These are phyloP conservation scores for Stomatorhinus ivindoensis DNA, from an alignment of 2,113 vertebrate species.

Conservation along the genomic window DNA sequence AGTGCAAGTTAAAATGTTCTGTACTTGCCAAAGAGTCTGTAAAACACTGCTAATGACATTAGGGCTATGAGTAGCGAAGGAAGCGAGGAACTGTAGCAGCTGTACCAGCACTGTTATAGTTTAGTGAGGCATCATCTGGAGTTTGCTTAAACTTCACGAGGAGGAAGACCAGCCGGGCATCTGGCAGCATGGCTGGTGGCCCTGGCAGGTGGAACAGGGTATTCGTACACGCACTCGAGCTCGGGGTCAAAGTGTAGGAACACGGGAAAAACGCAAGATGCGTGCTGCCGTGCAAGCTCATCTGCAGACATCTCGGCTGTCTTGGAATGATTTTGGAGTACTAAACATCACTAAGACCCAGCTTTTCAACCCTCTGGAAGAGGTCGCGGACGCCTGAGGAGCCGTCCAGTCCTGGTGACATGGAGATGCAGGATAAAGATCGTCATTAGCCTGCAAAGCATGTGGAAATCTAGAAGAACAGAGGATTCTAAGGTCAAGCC, in stretches of 20 bases:
- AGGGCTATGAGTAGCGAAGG: background rate
- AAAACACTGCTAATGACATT: conserved; percentile 2
- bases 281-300: background rate
- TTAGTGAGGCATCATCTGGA: background rate
- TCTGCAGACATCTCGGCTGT: background rate
- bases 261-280: background rate
- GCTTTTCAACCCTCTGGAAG: background rate
- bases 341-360: background rate
- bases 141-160: conserved; percentile 5
- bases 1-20: background rate
- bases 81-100: background rate
- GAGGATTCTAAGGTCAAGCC: background rate
- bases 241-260: background rate
- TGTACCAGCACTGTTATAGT: background rate
- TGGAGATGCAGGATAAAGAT: background rate
- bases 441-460: background rate
- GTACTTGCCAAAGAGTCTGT: background rate
- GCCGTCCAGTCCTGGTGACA: background rate
- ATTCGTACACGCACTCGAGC: background rate
- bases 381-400: background rate
- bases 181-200: background rate
- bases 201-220: background rate
- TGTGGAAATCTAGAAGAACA: background rate
- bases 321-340: background rate
- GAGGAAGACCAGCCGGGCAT: background rate